These are phyloP conservation scores for Metopia argyrocephala DNA, from an alignment of 2,888 invertebrate genomes.

Conservation along the genomic window DNA sequence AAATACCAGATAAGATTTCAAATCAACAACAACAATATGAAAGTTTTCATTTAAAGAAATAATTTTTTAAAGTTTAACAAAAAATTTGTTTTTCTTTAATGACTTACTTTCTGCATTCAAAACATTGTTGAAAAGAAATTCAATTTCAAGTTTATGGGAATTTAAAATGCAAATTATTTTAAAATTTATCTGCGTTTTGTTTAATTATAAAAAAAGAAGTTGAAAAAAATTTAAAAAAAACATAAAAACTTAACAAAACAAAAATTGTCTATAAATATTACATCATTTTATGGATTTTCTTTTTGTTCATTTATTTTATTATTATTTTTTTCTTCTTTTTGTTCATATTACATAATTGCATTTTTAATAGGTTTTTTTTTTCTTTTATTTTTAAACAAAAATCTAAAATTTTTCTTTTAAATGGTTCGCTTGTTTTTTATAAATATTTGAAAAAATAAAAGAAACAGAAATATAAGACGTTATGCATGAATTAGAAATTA, in stretches of 20 bases:
- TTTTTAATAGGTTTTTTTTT: slow-evolving; percentile 11
- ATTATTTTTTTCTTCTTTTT: slow-evolving; percentile 25
- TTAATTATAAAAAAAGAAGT: background rate
- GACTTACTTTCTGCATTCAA: slow-evolving; percentile 5
- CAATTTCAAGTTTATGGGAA: slow-evolving; percentile 59
- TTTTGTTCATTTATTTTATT: slow-evolving; percentile 3
- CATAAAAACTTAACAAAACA: too few species aligned
- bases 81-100: slow-evolving; percentile 1
- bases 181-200: background rate
- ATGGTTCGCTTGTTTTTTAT: background rate
- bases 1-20: slow-evolving; percentile 2
- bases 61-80: background rate
- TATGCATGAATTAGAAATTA: slow-evolving; percentile 47
- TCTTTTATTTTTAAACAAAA: background rate
- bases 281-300: slow-evolving; percentile 31
- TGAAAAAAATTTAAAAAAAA: too few species aligned
- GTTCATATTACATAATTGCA: slow-evolving; percentile 36
- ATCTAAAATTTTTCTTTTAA: background rate
- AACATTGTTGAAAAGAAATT: slow-evolving; percentile 29
- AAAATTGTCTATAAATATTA: slow-evolving; percentile 28
- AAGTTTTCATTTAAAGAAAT: background rate
- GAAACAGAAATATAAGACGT: slow-evolving; percentile 26
- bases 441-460: too few species aligned
- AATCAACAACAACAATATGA: background rate
- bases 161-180: slow-evolving; percentile 53